Evolutionary conservation across 2,888 invertebrate genomes (phyloP), one percentile per base, ranked within the genome.

Genomic region (Galerucella pusilla): DNA sequence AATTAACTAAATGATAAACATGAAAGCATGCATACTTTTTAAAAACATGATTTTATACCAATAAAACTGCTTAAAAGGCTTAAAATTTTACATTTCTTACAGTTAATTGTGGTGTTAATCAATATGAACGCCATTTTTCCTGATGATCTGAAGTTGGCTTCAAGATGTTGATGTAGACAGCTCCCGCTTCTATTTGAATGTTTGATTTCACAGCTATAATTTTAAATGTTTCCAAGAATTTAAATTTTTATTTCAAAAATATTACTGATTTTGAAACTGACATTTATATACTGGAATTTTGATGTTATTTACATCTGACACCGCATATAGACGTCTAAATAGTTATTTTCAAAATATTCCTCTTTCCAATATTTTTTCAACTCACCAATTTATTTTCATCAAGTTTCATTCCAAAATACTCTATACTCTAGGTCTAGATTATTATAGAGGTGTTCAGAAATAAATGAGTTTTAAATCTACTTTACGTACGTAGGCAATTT

Each of bases 81-180:
- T 79, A 81, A 80, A 80, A 82, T 80, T 80, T 78, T 79, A 80
- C 80, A 82, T 85, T 86, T 86, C 87, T 87, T 87, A 87, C 87
- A 84, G 85, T 84, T 85, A 82, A 81, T 83, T 81, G 83, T 80
- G 83, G 82, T 83, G 83, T 83, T 83, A 85, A 86, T 87, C 87
- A 83, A 86, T 87, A 85, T 80, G 79, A 84, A 83, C 85, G 87
- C 87, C 87, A 87, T 87, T 83, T 87, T 87, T 81, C 80, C 78
- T 78, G 80, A 80, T 79, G 81, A 76, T 79, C 76, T 80, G 83
- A 83, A 82, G 76, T 77, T 82, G 77, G 81, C 79, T 76, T 72
- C 74, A 69, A 59, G 20, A 68, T 66, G 54, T 66, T 45, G 71
- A 68, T 66, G 54, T 60, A 57, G 72, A 28, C 68, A 54, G 52